Base-by-base conservation (phyloP, 2,797 vertebrate species). In the Helicolenus hilgendorfi region DNA sequence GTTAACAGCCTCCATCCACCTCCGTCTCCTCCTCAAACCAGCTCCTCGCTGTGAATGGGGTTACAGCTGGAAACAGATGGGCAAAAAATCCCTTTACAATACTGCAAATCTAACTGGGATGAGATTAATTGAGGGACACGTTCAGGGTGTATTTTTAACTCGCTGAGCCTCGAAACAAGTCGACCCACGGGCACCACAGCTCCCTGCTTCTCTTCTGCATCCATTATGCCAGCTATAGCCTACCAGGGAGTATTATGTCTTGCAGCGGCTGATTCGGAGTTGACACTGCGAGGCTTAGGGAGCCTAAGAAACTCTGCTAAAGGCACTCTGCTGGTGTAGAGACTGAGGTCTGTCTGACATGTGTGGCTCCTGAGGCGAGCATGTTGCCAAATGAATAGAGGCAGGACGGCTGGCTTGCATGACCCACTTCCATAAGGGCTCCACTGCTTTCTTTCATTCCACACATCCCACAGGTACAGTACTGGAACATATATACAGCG, bases 81-180 rank as follows among this genome's bases (percentile, higher is more conserved):
- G 80, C 20, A 62, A 83, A 90, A 45, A 83, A 74, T 70, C 84
- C 78, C 63, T 78, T 90, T 45, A 71, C 81, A 83, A 88, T 75
- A 36, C 41, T 45, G 75, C 78, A 86, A 67, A 79, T 88, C 89
- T 87, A 88, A 94, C 85, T 18, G 55, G 73, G 68, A 91, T 89
- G 79, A 92, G 93, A 95, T 95, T 97, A 95, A 97, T 89, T 95
- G 84, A 87, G 89, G 79, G 86, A 88, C 78, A 72, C 41, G 79
- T 88, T 60, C 22, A 38, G 77, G 77, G 88, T 90, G 85, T 94
- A 93, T 95, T 94, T 96, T 96, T 94, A 91, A 92, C 93, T 94
- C 77, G 27, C 80, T 74, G 83, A 94, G 92, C 79, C 45, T 90
- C 87, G 86, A 94, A 95, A 96, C 86, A 92, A 95, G 84, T 87